Conservation (phyloP, 2,888 invertebrate genomes). For the Ametastegia equiseti region DNA sequence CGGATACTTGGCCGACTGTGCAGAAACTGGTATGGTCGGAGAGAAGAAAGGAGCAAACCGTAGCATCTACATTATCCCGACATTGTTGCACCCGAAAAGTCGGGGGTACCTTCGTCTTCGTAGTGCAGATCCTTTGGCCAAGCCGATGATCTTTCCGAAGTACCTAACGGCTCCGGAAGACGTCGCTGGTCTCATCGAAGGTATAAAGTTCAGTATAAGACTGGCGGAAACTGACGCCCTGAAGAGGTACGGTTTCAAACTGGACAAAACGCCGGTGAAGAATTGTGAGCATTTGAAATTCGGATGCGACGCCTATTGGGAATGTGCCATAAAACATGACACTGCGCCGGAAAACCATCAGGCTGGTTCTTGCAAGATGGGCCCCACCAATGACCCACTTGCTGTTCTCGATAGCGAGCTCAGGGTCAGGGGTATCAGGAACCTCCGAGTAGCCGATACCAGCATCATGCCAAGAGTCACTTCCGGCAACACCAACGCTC, state of each 20-base stretch:
- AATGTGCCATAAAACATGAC: constrained; percentile 79
- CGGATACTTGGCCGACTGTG: constrained; percentile 91
- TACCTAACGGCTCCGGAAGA: constrained; percentile 88
- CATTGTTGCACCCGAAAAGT: constrained; percentile 91
- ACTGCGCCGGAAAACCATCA: constrained; percentile 83
- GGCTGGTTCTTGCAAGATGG: constrained; percentile 83
- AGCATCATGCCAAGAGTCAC: constrained; percentile 79
- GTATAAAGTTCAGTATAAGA: constrained; percentile 87
- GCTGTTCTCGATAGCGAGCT: constrained; percentile 80
- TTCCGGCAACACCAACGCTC: constrained; percentile 79
- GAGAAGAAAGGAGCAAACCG: constrained; percentile 84
- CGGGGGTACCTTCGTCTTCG: constrained; percentile 87
- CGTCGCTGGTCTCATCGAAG: constrained; percentile 87
- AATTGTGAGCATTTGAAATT: constrained; percentile 88
- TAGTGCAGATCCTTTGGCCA: constrained; percentile 87
- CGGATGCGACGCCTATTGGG: constrained; percentile 82
- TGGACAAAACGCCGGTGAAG: constrained; percentile 85
- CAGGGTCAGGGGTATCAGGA: constrained; percentile 76
- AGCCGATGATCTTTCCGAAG: constrained; percentile 92
- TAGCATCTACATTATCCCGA: constrained; percentile 86
- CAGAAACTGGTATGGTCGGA: constrained; percentile 91
- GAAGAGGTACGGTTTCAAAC: constrained; percentile 83
- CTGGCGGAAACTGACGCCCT: constrained; percentile 84
- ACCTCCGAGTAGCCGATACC: constrained; percentile 78
- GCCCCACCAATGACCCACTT: constrained; percentile 77